These are phyloP conservation scores for Sternarchorhynchus goeldii DNA, from an alignment of 2,797 vertebrate species.

Conservation along the genomic window DNA sequence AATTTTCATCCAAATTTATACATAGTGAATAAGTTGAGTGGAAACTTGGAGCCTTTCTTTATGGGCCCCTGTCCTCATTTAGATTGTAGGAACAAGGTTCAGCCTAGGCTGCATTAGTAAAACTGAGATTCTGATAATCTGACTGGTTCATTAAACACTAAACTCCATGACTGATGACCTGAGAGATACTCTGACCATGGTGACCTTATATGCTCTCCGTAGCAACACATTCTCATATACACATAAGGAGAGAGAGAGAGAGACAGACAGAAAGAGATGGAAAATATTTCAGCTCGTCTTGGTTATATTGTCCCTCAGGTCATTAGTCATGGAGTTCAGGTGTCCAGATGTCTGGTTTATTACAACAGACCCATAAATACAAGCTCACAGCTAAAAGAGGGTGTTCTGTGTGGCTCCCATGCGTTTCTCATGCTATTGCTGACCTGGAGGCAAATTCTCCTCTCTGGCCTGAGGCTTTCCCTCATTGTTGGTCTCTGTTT, in stretches of 20 bases:
- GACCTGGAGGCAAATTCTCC: conserved; percentile 33
- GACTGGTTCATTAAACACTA: conserved; percentile 51
- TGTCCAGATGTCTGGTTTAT: conserved; percentile 21
- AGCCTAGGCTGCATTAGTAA: conserved; percentile 24
- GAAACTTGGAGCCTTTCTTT: not conserved
- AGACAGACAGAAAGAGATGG: not conserved
- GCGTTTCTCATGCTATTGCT: conserved; percentile 46
- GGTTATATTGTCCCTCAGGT: not conserved
- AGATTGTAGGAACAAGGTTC: conserved; percentile 1
- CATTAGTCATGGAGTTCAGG: conserved; percentile 36
- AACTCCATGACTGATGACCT: conserved; percentile 52
- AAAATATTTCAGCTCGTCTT: not conserved
- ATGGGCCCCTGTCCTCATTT: conserved; percentile 23
- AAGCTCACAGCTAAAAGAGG: conserved; percentile 30
- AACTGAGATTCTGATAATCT: conserved; percentile 17
- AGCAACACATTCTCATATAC: conserved; percentile 29
- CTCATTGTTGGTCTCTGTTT: conserved; percentile 60
- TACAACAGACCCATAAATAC: conserved; percentile 27
- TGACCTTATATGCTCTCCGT: conserved; percentile 52
- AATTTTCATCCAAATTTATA: conserved; percentile 28
- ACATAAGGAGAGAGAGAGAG: not conserved
- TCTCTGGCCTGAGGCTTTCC: conserved; percentile 39
- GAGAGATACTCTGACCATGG: conserved; percentile 32
- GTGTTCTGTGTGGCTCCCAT: conserved; percentile 51
- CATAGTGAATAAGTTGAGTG: conserved; percentile 23